A percentile compares a stretch with the other conserved stretches of the same genome.
Evolutionary conservation across 2,888 invertebrate species (phyloP).

Genomic region (Macrophya alboannulata): DNA sequence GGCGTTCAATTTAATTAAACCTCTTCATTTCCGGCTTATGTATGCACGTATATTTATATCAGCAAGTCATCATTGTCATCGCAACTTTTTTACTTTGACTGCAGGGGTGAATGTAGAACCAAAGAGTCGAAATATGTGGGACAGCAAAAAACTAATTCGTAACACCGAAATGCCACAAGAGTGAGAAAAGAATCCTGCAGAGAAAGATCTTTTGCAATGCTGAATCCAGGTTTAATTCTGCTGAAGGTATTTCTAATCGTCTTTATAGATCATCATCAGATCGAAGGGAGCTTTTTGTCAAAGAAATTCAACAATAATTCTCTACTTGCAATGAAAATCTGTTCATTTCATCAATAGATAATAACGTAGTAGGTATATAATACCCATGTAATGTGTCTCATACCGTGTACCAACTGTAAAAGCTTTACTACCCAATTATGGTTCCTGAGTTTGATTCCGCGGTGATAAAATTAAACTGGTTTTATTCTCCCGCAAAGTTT

Average conservation of each 20-base stretch:
- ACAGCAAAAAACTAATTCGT: not conserved
- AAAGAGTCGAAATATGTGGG: not conserved
- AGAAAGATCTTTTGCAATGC: not conserved
- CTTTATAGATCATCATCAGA: not conserved
- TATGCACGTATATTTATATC: not conserved
- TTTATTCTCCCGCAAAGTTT: slow-evolving; percentile 47
- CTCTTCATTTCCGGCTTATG: slow-evolving; percentile 49
- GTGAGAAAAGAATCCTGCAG: not conserved
- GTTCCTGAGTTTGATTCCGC: slow-evolving; percentile 39
- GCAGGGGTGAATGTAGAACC: not conserved
- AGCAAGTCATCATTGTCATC: slow-evolving; percentile 1
- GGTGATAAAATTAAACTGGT: slow-evolving; percentile 47
- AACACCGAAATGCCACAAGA: not conserved
- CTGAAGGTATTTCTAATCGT: no score
- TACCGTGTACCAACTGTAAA: slow-evolving; percentile 10
- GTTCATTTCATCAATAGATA: not conserved
- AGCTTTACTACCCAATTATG: slow-evolving; percentile 46
- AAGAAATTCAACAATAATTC: not conserved
- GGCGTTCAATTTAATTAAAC: slow-evolving; percentile 42
- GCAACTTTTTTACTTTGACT: not conserved
- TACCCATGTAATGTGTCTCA: not conserved
- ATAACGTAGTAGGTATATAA: not conserved
- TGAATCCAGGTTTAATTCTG: not conserved
- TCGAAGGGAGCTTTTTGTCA: not conserved
- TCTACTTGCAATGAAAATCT: not conserved